Evolutionary conservation across 2,113 vertebrate genomes (phyloP).

Genomic region (Camarhynchus parvulus): DNA sequence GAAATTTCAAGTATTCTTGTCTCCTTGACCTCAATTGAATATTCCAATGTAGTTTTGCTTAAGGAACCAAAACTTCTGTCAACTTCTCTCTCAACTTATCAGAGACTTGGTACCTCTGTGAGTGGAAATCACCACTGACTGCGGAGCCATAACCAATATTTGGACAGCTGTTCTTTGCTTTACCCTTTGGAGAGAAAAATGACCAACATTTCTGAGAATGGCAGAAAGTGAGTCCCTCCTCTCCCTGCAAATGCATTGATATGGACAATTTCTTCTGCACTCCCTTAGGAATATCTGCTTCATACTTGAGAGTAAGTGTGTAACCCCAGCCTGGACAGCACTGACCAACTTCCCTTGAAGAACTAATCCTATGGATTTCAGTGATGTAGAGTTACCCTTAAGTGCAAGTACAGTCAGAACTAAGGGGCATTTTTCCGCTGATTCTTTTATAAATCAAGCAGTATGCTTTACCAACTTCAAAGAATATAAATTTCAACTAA

Average conservation of each 20-base stretch:
- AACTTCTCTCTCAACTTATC: not conserved
- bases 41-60: not conserved
- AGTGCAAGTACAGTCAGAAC: not conserved
- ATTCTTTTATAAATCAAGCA: not conserved
- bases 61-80: not conserved
- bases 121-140: constrained; percentile 19
- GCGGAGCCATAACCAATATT: constrained; percentile 45
- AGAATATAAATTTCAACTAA: not conserved
- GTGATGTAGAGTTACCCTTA: accelerated
- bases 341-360: not conserved
- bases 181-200: constrained; percentile 20
- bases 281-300: not conserved
- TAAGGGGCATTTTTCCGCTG: not conserved
- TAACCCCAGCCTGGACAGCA: not conserved
- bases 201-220: constrained; percentile 2
- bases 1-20: constrained; percentile 13
- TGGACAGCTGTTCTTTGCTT: constrained; percentile 64
- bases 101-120: not conserved
- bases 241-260: not conserved
- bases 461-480: not conserved
- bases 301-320: not conserved
- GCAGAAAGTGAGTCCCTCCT: constrained; percentile 7
- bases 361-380: not conserved
- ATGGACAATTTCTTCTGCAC: not conserved
- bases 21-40: not conserved